Conservation (phyloP, 2,888 invertebrate species). For the Iphiclides podalirius region DNA sequence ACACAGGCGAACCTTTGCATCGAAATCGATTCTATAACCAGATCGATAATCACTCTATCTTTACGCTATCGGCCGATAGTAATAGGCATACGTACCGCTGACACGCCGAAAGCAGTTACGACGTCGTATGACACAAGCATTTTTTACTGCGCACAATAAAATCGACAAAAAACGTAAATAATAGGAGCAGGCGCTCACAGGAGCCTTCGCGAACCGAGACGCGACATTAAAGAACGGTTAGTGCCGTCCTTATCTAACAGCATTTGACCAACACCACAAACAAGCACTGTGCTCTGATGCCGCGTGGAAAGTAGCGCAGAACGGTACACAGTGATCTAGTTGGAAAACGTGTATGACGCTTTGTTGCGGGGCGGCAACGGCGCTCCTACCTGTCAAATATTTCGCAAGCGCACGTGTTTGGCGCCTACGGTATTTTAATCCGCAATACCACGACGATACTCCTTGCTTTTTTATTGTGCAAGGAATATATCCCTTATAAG, state of each 20-base stretch:
- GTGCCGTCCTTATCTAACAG: not conserved
- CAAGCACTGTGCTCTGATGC: not conserved
- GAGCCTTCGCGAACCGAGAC: not conserved
- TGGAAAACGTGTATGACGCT: conserved; percentile 1
- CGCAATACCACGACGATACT: too few relatives aligned
- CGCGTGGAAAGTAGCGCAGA: not conserved
- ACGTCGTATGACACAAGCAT: conserved; percentile 4
- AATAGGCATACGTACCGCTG: conserved; percentile 5
- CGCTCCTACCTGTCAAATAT: conserved; percentile 12
- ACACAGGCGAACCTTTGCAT: not conserved
- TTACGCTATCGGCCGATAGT: too few relatives aligned
- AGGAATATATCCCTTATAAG: too few relatives aligned
- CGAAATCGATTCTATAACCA: not conserved
- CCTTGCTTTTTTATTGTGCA: too few relatives aligned
- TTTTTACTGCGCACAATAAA: conserved; percentile 4
- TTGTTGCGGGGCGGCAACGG: conserved; percentile 21
- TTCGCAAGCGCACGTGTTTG: conserved; percentile 1
- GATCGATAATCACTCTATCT: not conserved
- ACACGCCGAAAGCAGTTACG: not conserved
- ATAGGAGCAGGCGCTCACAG: not conserved
- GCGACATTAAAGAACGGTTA: not conserved
- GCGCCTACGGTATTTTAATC: conserved; percentile 5
- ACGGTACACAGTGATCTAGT: not conserved
- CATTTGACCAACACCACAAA: not conserved
- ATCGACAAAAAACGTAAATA: not conserved